Evolutionary conservation across 2,888 invertebrate species (phyloP), one percentile per base, ranked within the genome.

Genomic region (Lasioglossum marginatum): DNA sequence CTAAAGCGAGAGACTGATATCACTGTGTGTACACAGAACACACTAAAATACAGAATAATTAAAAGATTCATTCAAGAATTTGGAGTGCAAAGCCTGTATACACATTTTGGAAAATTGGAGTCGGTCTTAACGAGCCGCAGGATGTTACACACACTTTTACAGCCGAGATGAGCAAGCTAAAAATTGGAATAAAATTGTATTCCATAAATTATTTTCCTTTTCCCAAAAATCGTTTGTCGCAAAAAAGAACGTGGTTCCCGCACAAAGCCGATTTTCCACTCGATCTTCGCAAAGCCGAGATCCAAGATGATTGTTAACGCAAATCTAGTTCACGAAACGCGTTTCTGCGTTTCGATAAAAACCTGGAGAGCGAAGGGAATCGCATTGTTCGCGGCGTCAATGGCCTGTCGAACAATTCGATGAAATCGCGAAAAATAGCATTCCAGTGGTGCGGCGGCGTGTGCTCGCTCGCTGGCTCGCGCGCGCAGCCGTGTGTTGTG

Each of bases 371-470:
- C 66, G n/a, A 37, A 40, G 60, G 3, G 23, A 6, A 43, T 74
- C 79, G 66, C 74, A 45, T 31, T 74, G 79, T 68, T 60, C 37
- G 34, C 70, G 45, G 48, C 34, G 31, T 52, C 40, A 12, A 60
- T 60, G 48, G 48, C 37, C 19, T 37, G 27, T 68, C 37, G 77
- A 68, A 68, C 68, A 27, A 52, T 43, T 4, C 43, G 37, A 43
- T 52, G 45, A 57, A 73, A 72, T 70, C 76, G 43, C 23, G 37
- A 40, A 52, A 57, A 45, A 57, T 60, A 45, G 27, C 48, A 71
- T 70, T 70, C 71, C 60, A 4, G 31, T n/a, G 60, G 19, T 4
- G 23, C 57, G 57, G n/a, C n/a, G 57, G 12, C n/a, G 57, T 57
- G 57, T n/a, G n/a, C n/a, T n/a, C 57, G n/a, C 10, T 10, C 2